Evolutionary conservation across 2,797 vertebrate species (phyloP), one percentile per base, ranked within the genome.

Genomic region (Macropodus opercularis): DNA sequence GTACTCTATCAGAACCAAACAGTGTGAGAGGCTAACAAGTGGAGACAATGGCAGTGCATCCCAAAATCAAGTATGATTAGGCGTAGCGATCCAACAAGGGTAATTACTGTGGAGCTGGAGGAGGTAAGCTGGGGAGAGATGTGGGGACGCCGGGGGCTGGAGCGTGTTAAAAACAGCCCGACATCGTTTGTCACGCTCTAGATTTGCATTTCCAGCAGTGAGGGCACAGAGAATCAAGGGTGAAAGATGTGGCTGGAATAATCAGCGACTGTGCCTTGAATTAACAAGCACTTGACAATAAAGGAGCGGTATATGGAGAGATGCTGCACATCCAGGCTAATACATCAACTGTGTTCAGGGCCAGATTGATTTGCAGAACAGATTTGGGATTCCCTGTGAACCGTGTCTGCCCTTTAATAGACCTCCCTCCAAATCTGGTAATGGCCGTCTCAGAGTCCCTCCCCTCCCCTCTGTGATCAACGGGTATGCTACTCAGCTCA

Each of bases 41-140:
- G 81, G 79, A 90, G 90, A 91, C 90, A 91, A 91, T 81, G 83
- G 80, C 79, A 69, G 76, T 42, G 83, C 90, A 89, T 90, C 87
- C 87, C 81, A 80, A 90, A 91, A 92, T 92, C 90, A 89, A 90
- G 87, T 80, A 85, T 86, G 88, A 92, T 93, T 90, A 92, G 86
- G 87, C 80, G 74, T 83, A 89, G 86, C 87, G 68, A 88, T 86
- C 80, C 86, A 85, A 88, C 84, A 81, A 85, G 86, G 86, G 87
- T 90, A 91, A 93, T 93, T 92, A 92, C 78, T 74, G 51, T 24
- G 62, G 75, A 85, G 78, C 73, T 62, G 75, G 74, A 86, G 75
- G 85, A 82, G 83, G 87, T 86, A 77, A 80, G 72, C 70, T 63
- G 74, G 78, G 79, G 71, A 77, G 70, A 44, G 53, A 77, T 74